These are phyloP conservation scores for Girardia tigrina DNA, from an alignment of 2,888 invertebrate genomes.

Conservation along the genomic window DNA sequence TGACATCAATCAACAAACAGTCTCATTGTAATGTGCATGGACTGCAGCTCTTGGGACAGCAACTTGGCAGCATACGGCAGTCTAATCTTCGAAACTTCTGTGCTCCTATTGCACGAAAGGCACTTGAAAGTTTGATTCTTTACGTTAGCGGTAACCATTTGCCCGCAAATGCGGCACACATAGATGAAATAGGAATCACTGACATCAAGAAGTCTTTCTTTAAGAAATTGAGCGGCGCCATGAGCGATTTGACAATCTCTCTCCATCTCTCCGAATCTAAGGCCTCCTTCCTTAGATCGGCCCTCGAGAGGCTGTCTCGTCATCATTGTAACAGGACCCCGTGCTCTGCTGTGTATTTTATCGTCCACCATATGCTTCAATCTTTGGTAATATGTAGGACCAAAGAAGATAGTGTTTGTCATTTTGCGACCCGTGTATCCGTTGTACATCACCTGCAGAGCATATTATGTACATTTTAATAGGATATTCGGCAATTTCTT, in stretches of 20 bases:
- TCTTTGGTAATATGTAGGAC: constrained; percentile 69
- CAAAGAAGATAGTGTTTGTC: constrained; percentile 71
- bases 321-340: constrained; percentile 89
- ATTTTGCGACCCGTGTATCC: constrained; percentile 95
- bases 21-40: constrained; percentile 78
- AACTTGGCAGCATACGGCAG: constrained; percentile 95
- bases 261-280: constrained; percentile 99
- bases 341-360: constrained; percentile 76
- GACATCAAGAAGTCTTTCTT: constrained; percentile 91
- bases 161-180: constrained; percentile 90
- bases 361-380: constrained; percentile 99
- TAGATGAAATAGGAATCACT: constrained; percentile 97
- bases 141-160: constrained; percentile 91
- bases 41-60: constrained; percentile 95
- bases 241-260: constrained; percentile 99
- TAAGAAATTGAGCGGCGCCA: constrained; percentile 83
- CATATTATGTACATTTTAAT: no score
- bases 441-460: constrained; percentile 76
- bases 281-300: constrained; percentile 85
- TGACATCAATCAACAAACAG: not conserved
- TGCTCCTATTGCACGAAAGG: constrained; percentile 96
- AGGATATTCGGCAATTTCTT: no score
- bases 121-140: constrained; percentile 96
- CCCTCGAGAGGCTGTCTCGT: constrained; percentile 99
- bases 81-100: constrained; percentile 80